Conservation (phyloP, 1,140 invertebrate genomes). For the Diorhabda carinulata region DNA sequence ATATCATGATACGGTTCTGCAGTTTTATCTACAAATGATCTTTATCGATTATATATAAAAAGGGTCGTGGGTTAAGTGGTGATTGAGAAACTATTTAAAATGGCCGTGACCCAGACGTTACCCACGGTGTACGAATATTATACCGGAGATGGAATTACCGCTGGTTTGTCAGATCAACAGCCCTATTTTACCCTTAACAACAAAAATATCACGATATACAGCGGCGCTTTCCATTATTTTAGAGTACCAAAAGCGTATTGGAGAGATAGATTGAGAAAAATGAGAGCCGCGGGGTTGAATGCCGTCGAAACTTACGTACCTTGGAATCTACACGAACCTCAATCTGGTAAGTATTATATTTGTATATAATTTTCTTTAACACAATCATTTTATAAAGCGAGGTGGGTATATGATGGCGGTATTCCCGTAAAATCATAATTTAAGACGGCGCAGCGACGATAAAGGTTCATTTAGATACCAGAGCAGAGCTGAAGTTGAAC, state of each 20-base stretch:
- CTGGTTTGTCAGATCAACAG: slow-evolving; percentile 33
- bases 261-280: slow-evolving; percentile 60
- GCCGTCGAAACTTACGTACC: slow-evolving; percentile 90
- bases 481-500: too few relatives aligned
- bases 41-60: too few relatives aligned
- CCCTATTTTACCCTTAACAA: slow-evolving; percentile 38
- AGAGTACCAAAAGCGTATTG: slow-evolving; percentile 66
- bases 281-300: slow-evolving; percentile 81
- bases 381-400: too few relatives aligned
- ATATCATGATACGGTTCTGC: too few relatives aligned
- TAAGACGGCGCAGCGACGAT: too few relatives aligned
- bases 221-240: slow-evolving; percentile 89
- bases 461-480: too few relatives aligned
- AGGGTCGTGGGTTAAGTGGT: too few relatives aligned
- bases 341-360: slow-evolving; percentile 47
- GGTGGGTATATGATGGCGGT: too few relatives aligned
- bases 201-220: slow-evolving; percentile 39
- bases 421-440: too few relatives aligned
- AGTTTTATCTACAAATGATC: too few relatives aligned
- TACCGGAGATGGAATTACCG: slow-evolving; percentile 32
- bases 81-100: neutral
- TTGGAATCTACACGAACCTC: slow-evolving; percentile 85
- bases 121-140: slow-evolving; percentile 43
- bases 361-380: slow-evolving; percentile 1
- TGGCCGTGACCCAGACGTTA: slow-evolving; percentile 10